Conservation (phyloP, 2,113 vertebrate species). For the Astur gentilis region DNA sequence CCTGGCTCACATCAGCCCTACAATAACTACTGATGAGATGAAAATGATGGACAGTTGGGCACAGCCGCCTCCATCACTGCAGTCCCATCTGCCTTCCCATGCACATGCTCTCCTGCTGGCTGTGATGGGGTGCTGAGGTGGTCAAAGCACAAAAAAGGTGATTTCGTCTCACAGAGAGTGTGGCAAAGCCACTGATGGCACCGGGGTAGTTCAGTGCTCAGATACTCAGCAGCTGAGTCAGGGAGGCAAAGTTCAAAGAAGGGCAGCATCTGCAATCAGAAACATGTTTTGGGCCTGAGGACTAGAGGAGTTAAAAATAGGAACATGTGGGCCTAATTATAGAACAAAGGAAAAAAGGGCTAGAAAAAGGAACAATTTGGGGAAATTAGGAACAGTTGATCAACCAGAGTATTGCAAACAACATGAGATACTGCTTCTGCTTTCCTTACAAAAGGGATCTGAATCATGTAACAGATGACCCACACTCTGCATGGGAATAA, state of each 20-base stretch:
- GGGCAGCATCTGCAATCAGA: constrained; percentile 30
- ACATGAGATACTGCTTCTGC: neutral
- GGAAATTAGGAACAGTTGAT: constrained; percentile 51
- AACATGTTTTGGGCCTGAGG: constrained; percentile 39
- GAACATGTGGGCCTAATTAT: constrained; percentile 35
- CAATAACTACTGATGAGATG: neutral
- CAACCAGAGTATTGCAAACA: neutral
- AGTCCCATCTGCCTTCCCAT: neutral
- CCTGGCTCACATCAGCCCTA: neutral
- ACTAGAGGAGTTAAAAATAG: constrained; percentile 58
- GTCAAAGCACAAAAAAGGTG: neutral
- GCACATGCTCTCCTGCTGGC: neutral
- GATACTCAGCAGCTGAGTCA: constrained; percentile 30
- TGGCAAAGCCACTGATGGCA: neutral
- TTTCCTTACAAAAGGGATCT: neutral
- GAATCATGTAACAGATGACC: neutral
- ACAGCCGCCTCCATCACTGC: neutral
- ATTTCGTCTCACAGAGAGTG: neutral
- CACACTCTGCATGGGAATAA: neutral
- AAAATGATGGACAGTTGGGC: neutral
- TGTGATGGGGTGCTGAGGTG: neutral
- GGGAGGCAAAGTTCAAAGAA: constrained; percentile 51
- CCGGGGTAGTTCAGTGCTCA: neutral
- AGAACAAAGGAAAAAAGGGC: constrained; percentile 32
- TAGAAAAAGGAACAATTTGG: constrained; percentile 50